Conservation (phyloP, 2,888 invertebrate species). For the Drosophila nr. perissopoda region DNA sequence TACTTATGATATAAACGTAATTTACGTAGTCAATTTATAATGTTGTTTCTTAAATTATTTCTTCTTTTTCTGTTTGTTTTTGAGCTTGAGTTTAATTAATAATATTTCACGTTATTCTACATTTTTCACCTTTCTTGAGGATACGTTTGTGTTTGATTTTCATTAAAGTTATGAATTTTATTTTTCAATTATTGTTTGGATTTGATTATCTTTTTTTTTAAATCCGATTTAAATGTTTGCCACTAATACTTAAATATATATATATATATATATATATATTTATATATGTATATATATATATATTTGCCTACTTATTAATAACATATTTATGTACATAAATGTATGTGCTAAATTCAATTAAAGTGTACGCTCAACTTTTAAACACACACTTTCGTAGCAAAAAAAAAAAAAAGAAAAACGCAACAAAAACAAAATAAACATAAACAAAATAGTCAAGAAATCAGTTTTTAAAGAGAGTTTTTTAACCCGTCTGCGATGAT, state of each 20-base stretch:
- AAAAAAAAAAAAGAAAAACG: constrained; percentile 8
- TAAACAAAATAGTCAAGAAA: constrained; percentile 20
- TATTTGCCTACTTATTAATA: constrained; percentile 56
- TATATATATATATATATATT: not conserved
- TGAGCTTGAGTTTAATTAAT: constrained; percentile 39
- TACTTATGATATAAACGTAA: constrained; percentile 36
- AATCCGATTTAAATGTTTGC: constrained; percentile 74
- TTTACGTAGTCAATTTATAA: constrained; percentile 52
- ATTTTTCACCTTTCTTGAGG: constrained; percentile 24
- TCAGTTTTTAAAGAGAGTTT: constrained; percentile 20
- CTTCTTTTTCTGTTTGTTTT: constrained; percentile 23
- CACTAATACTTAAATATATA: constrained; percentile 65
- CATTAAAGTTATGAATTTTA: constrained; percentile 1
- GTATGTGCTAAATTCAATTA: constrained; percentile 68
- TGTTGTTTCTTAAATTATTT: constrained; percentile 43
- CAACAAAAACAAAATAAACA: constrained; percentile 10
- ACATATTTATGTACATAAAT: constrained; percentile 70
- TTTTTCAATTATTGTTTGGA: constrained; percentile 5
- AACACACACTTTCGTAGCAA: constrained; percentile 29
- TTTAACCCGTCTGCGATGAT: constrained; percentile 1
- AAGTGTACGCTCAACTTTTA: constrained; percentile 55
- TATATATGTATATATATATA: not conserved
- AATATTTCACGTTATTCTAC: constrained; percentile 44
- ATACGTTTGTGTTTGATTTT: constrained; percentile 21
- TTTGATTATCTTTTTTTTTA: constrained; percentile 12